These are phyloP conservation scores for Spheniscus humboldti DNA, from an alignment of 2,797 vertebrate genomes.

Conservation along the genomic window DNA sequence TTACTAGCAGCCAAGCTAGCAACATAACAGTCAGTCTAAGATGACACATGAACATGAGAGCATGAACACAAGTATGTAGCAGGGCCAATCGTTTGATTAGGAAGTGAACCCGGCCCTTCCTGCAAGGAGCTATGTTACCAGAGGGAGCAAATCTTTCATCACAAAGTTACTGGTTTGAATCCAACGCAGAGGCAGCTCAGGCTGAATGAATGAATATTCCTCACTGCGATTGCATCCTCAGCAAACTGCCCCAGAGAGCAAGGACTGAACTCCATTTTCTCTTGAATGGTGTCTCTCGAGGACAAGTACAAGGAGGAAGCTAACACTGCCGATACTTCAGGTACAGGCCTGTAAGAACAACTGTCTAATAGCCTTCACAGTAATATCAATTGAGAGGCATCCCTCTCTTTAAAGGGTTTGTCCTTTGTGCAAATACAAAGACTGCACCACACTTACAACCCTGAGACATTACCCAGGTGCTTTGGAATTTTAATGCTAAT, in stretches of 20 bases:
- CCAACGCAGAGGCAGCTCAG: neutral
- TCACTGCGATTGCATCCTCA: neutral
- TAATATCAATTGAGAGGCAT: neutral
- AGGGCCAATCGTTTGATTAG: neutral
- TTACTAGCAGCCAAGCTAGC: neutral
- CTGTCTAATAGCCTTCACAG: neutral
- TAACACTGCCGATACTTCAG: neutral
- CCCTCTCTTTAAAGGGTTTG: neutral
- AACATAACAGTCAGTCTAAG: neutral
- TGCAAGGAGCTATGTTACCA: neutral
- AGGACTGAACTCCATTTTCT: neutral
- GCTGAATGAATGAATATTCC: neutral
- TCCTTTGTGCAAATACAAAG: neutral
- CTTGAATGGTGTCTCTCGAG: neutral
- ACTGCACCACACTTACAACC: neutral
- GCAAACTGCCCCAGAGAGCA: neutral
- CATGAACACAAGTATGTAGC: neutral
- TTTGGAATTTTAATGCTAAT: conserved; percentile 32
- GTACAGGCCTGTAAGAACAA: neutral
- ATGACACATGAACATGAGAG: neutral
- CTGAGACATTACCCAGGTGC: neutral
- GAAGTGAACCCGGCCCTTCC: neutral
- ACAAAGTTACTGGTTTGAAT: neutral
- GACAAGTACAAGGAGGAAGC: neutral
- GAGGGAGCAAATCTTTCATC: neutral